These are phyloP conservation scores for Spilarctia lutea DNA, from an alignment of 2,888 invertebrate species.

Conservation along the genomic window DNA sequence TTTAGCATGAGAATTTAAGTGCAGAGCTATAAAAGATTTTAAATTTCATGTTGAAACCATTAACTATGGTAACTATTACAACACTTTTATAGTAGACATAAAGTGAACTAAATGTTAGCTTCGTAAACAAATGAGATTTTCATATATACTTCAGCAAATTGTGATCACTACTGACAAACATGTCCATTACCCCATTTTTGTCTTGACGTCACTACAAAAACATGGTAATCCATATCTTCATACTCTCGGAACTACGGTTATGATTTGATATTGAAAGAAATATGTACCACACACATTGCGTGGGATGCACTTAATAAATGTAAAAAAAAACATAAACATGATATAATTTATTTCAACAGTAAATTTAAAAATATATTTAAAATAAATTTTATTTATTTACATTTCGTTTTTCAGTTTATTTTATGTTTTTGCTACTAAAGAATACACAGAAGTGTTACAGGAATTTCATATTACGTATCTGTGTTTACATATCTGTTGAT, in stretches of 20 bases:
- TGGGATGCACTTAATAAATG: constrained; percentile 6
- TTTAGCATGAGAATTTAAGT: not conserved
- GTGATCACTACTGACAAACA: constrained; percentile 8
- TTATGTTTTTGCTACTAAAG: not conserved
- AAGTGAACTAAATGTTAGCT: constrained; percentile 5
- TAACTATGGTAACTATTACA: not conserved
- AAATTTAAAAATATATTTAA: not conserved
- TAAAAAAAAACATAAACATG: not conserved
- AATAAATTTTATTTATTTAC: not conserved
- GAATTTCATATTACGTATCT: too few relatives aligned
- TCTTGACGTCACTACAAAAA: constrained; percentile 21
- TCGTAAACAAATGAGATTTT: constrained; percentile 3
- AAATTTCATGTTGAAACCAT: not conserved
- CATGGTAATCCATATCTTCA: constrained; percentile 9
- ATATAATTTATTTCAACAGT: not conserved
- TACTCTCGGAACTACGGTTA: constrained; percentile 13
- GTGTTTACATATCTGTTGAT: too few relatives aligned
- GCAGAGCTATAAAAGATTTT: not conserved
- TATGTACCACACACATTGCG: constrained; percentile 1
- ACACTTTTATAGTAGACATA: constrained; percentile 1
- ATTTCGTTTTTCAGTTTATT: not conserved
- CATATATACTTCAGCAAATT: constrained; percentile 3
- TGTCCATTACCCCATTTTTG: constrained; percentile 19
- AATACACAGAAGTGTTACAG: not conserved
- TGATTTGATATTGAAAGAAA: constrained; percentile 11